These are phyloP conservation scores for Synchiropus splendidus DNA, from an alignment of 2,113 vertebrate genomes.

Conservation along the genomic window DNA sequence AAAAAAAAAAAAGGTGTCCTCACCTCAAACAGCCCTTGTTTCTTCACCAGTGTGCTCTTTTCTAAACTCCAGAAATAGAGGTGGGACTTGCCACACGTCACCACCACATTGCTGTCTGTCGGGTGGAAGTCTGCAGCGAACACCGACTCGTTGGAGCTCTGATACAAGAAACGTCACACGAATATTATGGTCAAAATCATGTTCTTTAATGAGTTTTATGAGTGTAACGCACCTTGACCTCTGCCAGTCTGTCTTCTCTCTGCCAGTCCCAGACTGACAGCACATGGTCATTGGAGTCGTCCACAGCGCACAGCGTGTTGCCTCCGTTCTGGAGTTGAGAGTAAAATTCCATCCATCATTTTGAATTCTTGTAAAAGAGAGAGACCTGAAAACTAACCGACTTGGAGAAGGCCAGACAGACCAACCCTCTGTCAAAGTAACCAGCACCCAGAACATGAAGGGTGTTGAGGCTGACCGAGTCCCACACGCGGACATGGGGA, in stretches of 20 bases:
- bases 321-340: constrained; percentile 88
- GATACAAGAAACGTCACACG: background rate
- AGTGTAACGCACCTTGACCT: constrained; percentile 76
- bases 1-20: background rate
- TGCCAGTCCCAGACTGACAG: constrained; percentile 99
- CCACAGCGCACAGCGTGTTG: constrained; percentile 83
- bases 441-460: constrained; percentile 89
- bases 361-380: too few species aligned
- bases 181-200: background rate
- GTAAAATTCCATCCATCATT: too few species aligned
- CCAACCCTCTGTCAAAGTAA: constrained; percentile 88
- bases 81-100: constrained; percentile 96
- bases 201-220: background rate
- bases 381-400: constrained; percentile 77
- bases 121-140: constrained; percentile 95
- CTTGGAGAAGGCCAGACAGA: constrained; percentile 95
- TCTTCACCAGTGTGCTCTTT: constrained; percentile 83
- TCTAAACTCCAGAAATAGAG: constrained; percentile 96
- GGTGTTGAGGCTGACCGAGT: constrained; percentile 91
- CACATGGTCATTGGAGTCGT: constrained; percentile 93
- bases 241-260: constrained; percentile 83
- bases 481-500: constrained; percentile 96
- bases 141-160: constrained; percentile 95
- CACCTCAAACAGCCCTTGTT: constrained; percentile 97
- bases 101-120: constrained; percentile 87